Base-by-base conservation (phyloP, 1,140 invertebrate genomes). In the Atta cephalotes region DNA sequence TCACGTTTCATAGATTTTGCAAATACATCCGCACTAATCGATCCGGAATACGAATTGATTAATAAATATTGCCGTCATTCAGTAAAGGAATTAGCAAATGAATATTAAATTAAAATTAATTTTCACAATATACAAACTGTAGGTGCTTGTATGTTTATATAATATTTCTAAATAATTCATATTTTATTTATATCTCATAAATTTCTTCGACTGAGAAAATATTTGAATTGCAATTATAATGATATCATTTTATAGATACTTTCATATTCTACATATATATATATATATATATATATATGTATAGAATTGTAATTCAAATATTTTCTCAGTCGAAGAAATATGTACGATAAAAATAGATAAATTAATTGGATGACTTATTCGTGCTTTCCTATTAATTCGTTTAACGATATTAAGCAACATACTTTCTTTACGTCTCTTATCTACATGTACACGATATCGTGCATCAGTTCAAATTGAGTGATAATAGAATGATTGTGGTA, bases 401-500 rank as follows among this genome's bases (percentile, higher is more conserved):
- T 49, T 25, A n/a, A 45, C 31, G 12, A 31, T 31, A 35, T 63
- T 16, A 25, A 85, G 35, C 35, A 53, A 85, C 12, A 21, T 79
- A 53, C 74, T 85, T 89, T 85, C 56, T 66, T 84, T 31, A 63
- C 45, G 12, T n/a, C 77, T 63, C 62, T 62, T 77, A 74, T 10
- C 2, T 45, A 45, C 65, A 53, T 63, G 49, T 66, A 58, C 63
- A 56, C 31, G 49, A 56, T 18, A 35, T 45, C 71, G 68, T 49
- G 70, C 65, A 51, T 3, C 76, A 39, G 86, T 51, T 45, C 76
- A 80, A 93, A 93, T 93, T 93, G 87, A 90, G 80, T 70, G 89
- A 91, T 92, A 92, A 93, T 91, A 81, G 74, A 88, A 92, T 91
- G 89, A 93, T 93, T 92, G 86, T 87, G 58, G 87, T 85, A 89